Evolutionary conservation across 2,797 vertebrate genomes (phyloP).

Genomic region (Leucoraja ocellata): DNA sequence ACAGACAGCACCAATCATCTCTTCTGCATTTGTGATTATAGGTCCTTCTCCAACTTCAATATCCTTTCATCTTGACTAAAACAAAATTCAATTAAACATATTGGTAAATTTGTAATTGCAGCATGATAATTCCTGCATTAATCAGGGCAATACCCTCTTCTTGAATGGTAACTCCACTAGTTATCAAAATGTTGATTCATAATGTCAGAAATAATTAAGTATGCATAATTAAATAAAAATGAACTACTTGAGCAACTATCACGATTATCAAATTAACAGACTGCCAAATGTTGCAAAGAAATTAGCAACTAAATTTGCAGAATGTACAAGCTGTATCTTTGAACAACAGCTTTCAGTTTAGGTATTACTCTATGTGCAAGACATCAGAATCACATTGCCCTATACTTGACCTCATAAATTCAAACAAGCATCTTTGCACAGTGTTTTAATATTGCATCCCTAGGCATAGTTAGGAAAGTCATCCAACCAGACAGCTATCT

Average conservation of each 20-base stretch:
- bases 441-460: slow-evolving; percentile 26
- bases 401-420: slow-evolving; percentile 31
- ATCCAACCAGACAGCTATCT: slow-evolving; percentile 36
- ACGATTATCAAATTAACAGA: neutral
- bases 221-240: neutral
- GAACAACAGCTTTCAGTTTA: slow-evolving; percentile 12
- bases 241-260: neutral
- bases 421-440: slow-evolving; percentile 24
- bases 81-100: slow-evolving; percentile 1
- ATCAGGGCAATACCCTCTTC: neutral
- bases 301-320: neutral
- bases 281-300: neutral
- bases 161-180: neutral
- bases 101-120: neutral
- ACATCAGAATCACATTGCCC: slow-evolving; percentile 27
- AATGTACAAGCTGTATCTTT: neutral
- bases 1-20: neutral
- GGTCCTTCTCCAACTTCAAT: neutral
- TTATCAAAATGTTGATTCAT: neutral
- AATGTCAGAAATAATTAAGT: neutral
- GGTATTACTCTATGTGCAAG: slow-evolving; percentile 5
- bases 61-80: neutral
- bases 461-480: slow-evolving; percentile 31
- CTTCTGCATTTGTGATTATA: neutral
- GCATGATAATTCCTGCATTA: neutral